phyloP scores from a whole-genome alignment of 2,888 invertebrate genomes.

The Caenorhabditis japonica region DNA sequence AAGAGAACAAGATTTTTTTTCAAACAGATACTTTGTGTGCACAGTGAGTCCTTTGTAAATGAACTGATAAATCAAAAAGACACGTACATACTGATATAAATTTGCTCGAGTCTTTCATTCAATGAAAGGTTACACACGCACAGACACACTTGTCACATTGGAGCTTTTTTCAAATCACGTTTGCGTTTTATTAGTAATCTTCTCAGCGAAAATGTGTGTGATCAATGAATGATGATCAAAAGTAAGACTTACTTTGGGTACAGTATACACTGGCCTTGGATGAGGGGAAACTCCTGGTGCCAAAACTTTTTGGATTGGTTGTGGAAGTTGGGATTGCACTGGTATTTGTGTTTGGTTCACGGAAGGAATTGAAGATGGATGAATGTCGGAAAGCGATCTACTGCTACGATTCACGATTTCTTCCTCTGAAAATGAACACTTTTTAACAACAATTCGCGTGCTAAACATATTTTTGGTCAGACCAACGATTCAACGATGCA shows the following conservation, averaged over 20 bases:
- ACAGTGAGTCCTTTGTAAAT: too few relatives aligned
- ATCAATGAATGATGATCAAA: neutral
- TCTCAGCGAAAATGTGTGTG: too few relatives aligned
- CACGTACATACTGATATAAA: constrained; percentile 20
- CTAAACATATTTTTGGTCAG: constrained; percentile 37
- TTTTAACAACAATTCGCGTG: neutral
- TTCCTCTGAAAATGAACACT: constrained; percentile 36
- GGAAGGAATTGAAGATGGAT: constrained; percentile 32
- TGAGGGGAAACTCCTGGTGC: constrained; percentile 21
- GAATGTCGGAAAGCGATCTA: constrained; percentile 46
- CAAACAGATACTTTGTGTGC: constrained; percentile 9
- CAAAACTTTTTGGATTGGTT: neutral
- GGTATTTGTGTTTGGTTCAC: constrained; percentile 15
- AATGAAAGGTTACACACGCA: constrained; percentile 11
- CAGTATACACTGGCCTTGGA: constrained; percentile 44
- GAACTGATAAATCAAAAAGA: constrained; percentile 18
- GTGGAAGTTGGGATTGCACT: constrained; percentile 8
- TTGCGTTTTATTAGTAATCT: too few relatives aligned
- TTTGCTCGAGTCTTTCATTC: too few relatives aligned
- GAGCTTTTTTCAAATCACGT: constrained; percentile 8
- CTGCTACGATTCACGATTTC: constrained; percentile 48
- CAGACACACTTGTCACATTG: constrained; percentile 12
- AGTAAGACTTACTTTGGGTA: constrained; percentile 36
- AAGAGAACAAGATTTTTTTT: too few relatives aligned
- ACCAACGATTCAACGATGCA: constrained; percentile 12